A percentile compares a stretch with the other conserved stretches of the same genome.
These are phyloP conservation scores for Lacerta bilineata DNA, from an alignment of 2,797 vertebrate genomes.

Conservation along the genomic window DNA sequence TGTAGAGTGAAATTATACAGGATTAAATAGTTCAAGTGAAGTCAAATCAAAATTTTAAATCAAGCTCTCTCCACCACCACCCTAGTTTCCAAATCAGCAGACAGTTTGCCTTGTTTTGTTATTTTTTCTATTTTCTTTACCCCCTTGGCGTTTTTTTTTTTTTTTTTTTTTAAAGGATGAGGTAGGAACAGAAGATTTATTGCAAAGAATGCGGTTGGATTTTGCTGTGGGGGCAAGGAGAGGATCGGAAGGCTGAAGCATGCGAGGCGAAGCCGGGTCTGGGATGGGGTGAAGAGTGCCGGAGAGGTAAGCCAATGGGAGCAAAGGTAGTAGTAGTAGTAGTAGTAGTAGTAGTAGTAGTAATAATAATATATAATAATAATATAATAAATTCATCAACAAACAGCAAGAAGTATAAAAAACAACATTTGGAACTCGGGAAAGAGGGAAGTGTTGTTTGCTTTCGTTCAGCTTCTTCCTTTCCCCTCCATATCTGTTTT, in stretches of 20 bases:
- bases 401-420: constrained; percentile 77
- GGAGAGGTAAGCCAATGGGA: not conserved
- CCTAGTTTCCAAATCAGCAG: constrained; percentile 64
- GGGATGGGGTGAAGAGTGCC: not conserved
- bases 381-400: not conserved
- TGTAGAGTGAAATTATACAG: constrained; percentile 81
- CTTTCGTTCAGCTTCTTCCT: constrained; percentile 71
- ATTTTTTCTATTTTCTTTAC: too few relatives aligned
- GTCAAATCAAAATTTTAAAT: constrained; percentile 65
- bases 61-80: not conserved
- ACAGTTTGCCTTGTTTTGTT: too few relatives aligned
- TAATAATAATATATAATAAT: too few relatives aligned
- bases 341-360: too few relatives aligned
- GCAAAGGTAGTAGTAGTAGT: not conserved
- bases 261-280: not conserved
- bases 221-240: constrained; percentile 33
- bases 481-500: not conserved
- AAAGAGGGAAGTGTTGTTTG: not conserved
- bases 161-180: constrained; percentile 80
- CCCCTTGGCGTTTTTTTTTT: too few relatives aligned
- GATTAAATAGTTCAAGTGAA: constrained; percentile 71
- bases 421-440: constrained; percentile 74
- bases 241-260: constrained; percentile 26
- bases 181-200: constrained; percentile 85
- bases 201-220: constrained; percentile 67